Evolutionary conservation across 2,113 vertebrate genomes (phyloP), one percentile per base, ranked within the genome.

Genomic region (Archilochus colubris): DNA sequence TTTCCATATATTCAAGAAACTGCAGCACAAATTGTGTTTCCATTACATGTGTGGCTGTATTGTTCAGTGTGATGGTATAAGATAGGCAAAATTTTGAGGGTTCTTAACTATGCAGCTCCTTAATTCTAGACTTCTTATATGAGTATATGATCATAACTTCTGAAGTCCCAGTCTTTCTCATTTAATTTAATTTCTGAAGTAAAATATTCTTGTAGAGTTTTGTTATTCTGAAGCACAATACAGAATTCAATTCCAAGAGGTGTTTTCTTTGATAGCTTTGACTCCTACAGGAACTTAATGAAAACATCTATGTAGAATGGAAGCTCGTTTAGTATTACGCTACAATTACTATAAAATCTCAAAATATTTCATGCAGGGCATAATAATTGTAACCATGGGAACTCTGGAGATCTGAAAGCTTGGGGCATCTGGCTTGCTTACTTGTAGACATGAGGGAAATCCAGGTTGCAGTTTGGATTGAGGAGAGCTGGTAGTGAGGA

Each of bases 241-340:
- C 4, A 24, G 36, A 69, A 57, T 83, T 93, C 24, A 57, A 2
- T 30, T 79, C 43, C 15, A 53, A 23, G 54, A 82, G 16, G 7
- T 74, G 19, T 89, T 94, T 87, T 54, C 63, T 88, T 87, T 77
- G 63, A 11, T 94, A 89, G n/a, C 38, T 82, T 85, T 77, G 86
- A 68, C 68, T 88, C 55, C 63, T 58, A 0, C 10, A 62, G 84
- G 40, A 95, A 38, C 53, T 84, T 86, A 61, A 63, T 67, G 33
- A 74, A 88, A 94, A 77, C 48, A 74, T 81, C 36, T 67, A 59
- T 93, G 51, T 57, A 92, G 75, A 89, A 82, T 64, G 38, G 43
- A 82, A 82, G 33, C 33, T 84, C 76, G 38, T 57, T 93, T 72
- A 70, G 40, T 74, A 36, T 27, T 86, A 84, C 21, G 36, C 44